Base-by-base conservation (phyloP, 2,888 invertebrate species). In the Acleris laterana region DNA sequence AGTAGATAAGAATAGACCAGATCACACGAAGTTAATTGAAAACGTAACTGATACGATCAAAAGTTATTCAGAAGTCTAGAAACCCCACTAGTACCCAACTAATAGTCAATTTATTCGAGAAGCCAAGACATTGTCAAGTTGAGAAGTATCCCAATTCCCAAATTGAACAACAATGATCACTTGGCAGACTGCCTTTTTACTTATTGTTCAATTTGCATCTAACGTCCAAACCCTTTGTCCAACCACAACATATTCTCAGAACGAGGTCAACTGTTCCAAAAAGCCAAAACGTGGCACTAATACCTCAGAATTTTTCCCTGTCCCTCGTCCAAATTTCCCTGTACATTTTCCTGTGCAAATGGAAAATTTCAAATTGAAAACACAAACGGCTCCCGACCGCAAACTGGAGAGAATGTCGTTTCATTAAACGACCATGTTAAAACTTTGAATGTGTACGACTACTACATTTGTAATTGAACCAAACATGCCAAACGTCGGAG, bases 351-450 rank as follows among this genome's bases (percentile, higher is more conserved):
- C 28, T 42, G 19, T 42, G 28, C 62, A 66, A 66, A 66, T 57
- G 50, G 56, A 7, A 61, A 56, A 56, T 56, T 55, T 61, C 49
- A 53, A 64, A 49, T 59, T 53, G 59, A 64, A 59, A 63, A 52
- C 46, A 60, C 38, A 28, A 53, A 55, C n/a, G 55, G 55, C 20
- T n/a, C 46, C 20, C n/a, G 52, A 9, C 58, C 52, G 20, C 58
- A 58, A 63, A 58, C 51, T 16, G 55, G 42, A n/a, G 62, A 22
- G 32, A 17, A 16, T 46, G 46, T 46, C 46, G 58, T 63, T 58
- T 58, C 19, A 20, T 25, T 42, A 48, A 49, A 53, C 51, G 57
- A 48, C 42, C n/a, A 44, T 20, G 59, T 49, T 49, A 38, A 63
- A 59, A 64, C 48, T 59, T 64, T 19, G 25, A 49, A 49, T 64